phyloP scores from a whole-genome alignment of 2,113 vertebrate species.

The Pelusios castaneus region DNA sequence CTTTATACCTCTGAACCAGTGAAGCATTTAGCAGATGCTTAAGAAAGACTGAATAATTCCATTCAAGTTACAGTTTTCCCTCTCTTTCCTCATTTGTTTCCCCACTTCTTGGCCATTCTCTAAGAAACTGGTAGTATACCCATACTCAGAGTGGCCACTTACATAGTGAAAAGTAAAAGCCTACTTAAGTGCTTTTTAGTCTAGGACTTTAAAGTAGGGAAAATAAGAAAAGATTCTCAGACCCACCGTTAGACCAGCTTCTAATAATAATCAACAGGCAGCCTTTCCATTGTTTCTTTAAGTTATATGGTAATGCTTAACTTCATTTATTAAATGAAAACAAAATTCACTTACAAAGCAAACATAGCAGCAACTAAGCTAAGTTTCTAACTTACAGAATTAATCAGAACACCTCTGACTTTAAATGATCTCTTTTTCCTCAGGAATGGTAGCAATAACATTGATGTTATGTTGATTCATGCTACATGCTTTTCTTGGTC shows the following conservation, averaged over 20 bases:
- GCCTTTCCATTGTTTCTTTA: neutral
- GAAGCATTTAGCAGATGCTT: neutral
- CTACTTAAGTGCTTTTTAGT: neutral
- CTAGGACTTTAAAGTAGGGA: neutral
- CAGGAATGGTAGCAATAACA: neutral
- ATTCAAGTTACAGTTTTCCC: rapidly evolving
- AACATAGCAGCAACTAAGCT: neutral
- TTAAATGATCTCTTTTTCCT: neutral
- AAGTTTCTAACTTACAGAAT: neutral
- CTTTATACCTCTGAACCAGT: rapidly evolving
- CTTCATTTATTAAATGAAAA: neutral
- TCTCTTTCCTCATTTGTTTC: rapidly evolving
- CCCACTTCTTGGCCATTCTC: neutral
- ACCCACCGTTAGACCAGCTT: neutral
- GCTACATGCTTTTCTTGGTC: neutral
- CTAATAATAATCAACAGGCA: neutral
- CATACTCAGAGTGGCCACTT: neutral
- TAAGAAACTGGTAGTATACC: neutral
- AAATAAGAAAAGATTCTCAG: neutral
- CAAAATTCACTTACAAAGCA: neutral
- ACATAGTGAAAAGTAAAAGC: neutral
- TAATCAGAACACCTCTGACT: neutral
- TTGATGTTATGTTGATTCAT: neutral
- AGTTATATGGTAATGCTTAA: neutral
- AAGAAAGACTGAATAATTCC: neutral